Evolutionary conservation across 2,888 invertebrate genomes (phyloP), one percentile per base, ranked within the genome.

Genomic region (Lottia gigantea): DNA sequence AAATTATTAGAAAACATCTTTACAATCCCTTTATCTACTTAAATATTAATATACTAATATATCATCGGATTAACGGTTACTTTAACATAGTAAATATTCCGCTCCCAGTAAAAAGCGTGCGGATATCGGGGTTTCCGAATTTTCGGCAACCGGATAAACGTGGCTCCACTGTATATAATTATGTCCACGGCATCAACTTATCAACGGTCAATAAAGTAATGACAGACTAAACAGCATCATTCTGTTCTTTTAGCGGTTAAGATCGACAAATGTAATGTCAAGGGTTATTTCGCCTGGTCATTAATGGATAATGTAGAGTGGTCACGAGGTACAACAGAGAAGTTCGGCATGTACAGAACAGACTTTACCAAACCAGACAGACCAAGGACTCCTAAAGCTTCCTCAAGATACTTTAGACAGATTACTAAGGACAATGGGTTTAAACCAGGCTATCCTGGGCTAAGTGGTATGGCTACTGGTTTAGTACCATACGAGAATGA

Each of bases 261-360:
- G 49, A 70, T 70, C 16, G 83, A 85, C 66, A 80, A 80, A 0
- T 82, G 82, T 46, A 81, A 86, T 31, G 82, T 89, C 2, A 82
- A 80, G 15, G 93, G 92, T 0, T 95, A 94, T 82, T 91, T 93
- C 0, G 91, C 92, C 70, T 95, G 94, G 94, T 93, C 93, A 78
- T 88, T 95, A n/a, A 90, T 95, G 88, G 95, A 95, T 82, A 94
- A 94, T 84, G 94, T 93, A 86, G 94, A 95, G 86, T 95, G 95
- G 95, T 90, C 90, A 71, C 90, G 91, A 49, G 95, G 95, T 26
- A 95, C 91, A 83, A 92, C 92, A 92, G 93, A 83, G 25, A 80
- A 80, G 47, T 94, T 93, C 89, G 94, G 94, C 76, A 89, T 94
- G 67, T 92, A 92, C 83, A 91, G 92, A 84, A 93, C 94, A 47